Percentiles rank a stretch among this genome's conserved stretches.
Conservation (phyloP, 2,888 invertebrate species). For the Sussaba pulchella region DNA sequence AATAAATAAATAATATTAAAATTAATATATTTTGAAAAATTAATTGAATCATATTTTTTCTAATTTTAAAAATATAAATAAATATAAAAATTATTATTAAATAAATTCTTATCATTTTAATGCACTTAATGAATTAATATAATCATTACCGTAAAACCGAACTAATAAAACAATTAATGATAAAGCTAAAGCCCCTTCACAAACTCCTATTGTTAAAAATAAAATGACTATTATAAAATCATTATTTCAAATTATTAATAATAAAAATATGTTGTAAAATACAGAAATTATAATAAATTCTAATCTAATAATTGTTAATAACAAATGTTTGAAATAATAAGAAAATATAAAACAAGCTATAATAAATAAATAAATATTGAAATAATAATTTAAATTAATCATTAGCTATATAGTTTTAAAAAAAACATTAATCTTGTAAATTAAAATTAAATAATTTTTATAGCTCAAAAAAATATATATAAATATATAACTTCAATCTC, state of each 20-base stretch:
- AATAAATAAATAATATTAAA: constrained; percentile 79
- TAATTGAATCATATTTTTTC: constrained; percentile 84
- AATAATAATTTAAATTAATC: constrained; percentile 75
- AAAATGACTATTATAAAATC: constrained; percentile 87
- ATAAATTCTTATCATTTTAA: constrained; percentile 87
- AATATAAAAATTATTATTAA: constrained; percentile 84
- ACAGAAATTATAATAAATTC: constrained; percentile 86
- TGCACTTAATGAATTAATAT: constrained; percentile 87
- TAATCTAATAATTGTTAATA: constrained; percentile 85
- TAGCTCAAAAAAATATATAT: constrained; percentile 87
- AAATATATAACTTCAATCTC: constrained; percentile 88
- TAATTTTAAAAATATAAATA: constrained; percentile 86
- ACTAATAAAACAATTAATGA: constrained; percentile 87
- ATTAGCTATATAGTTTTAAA: constrained; percentile 87
- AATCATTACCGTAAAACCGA: constrained; percentile 88
- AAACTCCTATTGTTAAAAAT: constrained; percentile 88
- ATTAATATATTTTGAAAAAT: constrained; percentile 59
- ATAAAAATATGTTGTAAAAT: constrained; percentile 76
- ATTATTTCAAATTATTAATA: constrained; percentile 82
- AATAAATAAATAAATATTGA: constrained; percentile 60
- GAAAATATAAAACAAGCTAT: constrained; percentile 78
- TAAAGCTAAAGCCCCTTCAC: constrained; percentile 88
- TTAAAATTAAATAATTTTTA: constrained; percentile 87
- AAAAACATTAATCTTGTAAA: constrained; percentile 90
- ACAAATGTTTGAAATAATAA: constrained; percentile 78